Evolutionary conservation across 2,888 invertebrate genomes (phyloP), one percentile per base, ranked within the genome.

Genomic region (Nycteola revayana): DNA sequence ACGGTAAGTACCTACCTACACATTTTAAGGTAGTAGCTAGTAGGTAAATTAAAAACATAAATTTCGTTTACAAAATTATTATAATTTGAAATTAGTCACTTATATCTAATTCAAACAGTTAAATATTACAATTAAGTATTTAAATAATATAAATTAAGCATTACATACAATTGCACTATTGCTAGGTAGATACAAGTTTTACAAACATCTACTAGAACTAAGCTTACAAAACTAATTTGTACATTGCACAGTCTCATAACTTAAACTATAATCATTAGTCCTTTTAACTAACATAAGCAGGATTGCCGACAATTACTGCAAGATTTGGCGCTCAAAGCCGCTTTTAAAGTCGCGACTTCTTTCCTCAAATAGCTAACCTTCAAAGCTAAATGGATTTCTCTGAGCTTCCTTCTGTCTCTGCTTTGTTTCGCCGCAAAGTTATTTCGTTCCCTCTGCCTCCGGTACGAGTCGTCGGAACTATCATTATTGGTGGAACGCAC

Each of bases 351-450:
- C 0, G 75, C 61, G 6, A 80, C 45, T 52, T 80, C 67, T 14
- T 67, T 75, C 41, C 60, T 68, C 10, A 98, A 86, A 59, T 94
- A 95, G 0, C 95, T 94, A 0, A 96, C 96, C 36, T 97, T 90
- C 23, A 98, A 93, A 0, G 97, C 96, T 21, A 98, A 93, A 63
- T 97, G 97, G 54, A 98, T 97, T 73, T 98, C 98, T 60, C 98
- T 95, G 25, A 95, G 92, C 55, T 97, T 90, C 38, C 98, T 90
- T 0, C 96, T 93, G 64, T 98, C 98, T 1, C 98, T 90, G 0
- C 97, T 98, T 54, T 97, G 91, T 77, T 98, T 98, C 0, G 98
- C 98, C 0, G 98, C 98, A 46, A 94, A 95, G 73, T 98, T 98
- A 75, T 98, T 98, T 68, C 96, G 96, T 49, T 95, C 91, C 6